Conservation (phyloP, 1,140 invertebrate genomes). For the Rhynchophorus ferrugineus region DNA sequence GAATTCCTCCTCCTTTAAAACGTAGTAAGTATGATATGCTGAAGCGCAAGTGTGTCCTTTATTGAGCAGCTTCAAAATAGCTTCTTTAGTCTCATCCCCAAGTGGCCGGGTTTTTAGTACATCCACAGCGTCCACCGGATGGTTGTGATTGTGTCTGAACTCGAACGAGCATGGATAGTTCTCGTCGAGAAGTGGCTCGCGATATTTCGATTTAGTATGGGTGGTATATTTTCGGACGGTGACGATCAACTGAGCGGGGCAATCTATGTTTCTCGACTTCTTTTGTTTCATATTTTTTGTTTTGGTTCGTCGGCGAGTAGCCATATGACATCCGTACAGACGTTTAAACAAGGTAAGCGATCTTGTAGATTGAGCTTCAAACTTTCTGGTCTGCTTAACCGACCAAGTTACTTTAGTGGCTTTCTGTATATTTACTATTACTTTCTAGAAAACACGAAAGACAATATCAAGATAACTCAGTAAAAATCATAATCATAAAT, state of each 20-base stretch:
- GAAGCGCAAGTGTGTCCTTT: slow-evolving; percentile 8
- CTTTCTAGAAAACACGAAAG: slow-evolving; percentile 2
- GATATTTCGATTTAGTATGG: not conserved
- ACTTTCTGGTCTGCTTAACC: slow-evolving; percentile 9
- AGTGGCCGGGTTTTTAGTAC: slow-evolving; percentile 1
- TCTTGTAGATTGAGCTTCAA: not conserved
- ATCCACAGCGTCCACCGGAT: slow-evolving; percentile 2
- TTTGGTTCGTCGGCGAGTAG: slow-evolving; percentile 6
- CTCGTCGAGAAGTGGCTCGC: not conserved
- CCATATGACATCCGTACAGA: slow-evolving; percentile 7
- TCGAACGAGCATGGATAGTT: slow-evolving; percentile 6
- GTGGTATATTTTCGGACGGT: not conserved
- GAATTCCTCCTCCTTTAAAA: slow-evolving; percentile 11
- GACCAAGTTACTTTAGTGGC: slow-evolving; percentile 10
- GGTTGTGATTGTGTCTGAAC: slow-evolving; percentile 10
- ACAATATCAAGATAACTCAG: not conserved
- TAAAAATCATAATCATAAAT: not conserved
- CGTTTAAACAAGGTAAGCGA: slow-evolving; percentile 5
- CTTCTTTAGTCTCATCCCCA: slow-evolving; percentile 1
- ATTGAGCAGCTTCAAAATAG: slow-evolving; percentile 5
- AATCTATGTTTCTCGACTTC: slow-evolving; percentile 11
- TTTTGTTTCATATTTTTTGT: slow-evolving; percentile 5
- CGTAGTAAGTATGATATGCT: slow-evolving; percentile 6
- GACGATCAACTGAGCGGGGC: slow-evolving; percentile 10
- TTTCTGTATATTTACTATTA: not conserved